Evolutionary conservation across 2,888 invertebrate genomes (phyloP), one percentile per base, ranked within the genome.

Genomic region (Philereme vetulata): DNA sequence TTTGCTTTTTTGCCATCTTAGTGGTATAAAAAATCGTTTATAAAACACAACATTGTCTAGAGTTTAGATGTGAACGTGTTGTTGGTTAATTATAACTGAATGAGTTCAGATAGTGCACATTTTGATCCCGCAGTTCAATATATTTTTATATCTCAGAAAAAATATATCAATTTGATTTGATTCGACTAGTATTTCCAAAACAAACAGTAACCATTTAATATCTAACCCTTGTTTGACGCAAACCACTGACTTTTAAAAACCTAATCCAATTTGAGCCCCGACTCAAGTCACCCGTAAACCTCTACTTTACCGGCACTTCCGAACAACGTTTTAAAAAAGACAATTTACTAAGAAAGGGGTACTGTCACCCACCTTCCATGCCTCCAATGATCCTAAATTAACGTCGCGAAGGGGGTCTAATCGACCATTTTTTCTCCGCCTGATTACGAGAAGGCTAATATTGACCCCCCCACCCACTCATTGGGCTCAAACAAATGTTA

Each of bases 401-500:
- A 88, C 88, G 90, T 84, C 78, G 76, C 76, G 66, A 72, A 77
- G 82, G 88, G 88, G 90, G 88, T 63, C 87, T 90, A 90, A 90
- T 90, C 89, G 90, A 85, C 90, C 92, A 91, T 92, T 92, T 91
- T 90, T 82, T 90, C 85, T 82, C 84, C 85, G 87, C 80, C 90
- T 91, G 92, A 93, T 93, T 93, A 92, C 92, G 85, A 82, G 81
- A 79, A 83, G 85, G 87, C 90, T 91, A 91, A 92, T 92, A 92
- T 91, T 87, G 88, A 84, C 85, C 89, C 88, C 89, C 87, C 82
- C 76, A 65, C 80, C 78, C 72, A 77, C 76, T 79, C 81, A 81
- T 81, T 76, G 75, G 70, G 82, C 86, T 84, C 84, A 87, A 91
- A 91, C 91, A 91, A 91, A 91, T 91, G 90, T 87, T 90, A 91